Evolutionary conservation across 1,140 invertebrate species (phyloP).

Genomic region (Philaenus spumarius): DNA sequence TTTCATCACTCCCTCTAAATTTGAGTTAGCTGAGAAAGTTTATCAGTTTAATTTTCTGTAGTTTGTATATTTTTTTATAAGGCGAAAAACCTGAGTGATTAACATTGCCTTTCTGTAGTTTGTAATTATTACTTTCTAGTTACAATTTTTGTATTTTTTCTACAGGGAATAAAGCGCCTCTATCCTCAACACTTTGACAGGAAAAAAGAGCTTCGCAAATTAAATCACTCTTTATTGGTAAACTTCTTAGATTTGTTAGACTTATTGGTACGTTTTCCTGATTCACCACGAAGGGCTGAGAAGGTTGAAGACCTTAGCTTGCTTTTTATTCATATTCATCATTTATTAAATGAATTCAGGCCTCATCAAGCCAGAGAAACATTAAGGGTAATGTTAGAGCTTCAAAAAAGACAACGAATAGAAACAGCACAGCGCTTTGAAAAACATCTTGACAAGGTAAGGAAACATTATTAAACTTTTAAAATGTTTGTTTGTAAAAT

Average conservation of each 20-base stretch:
- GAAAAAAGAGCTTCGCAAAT: slow-evolving; percentile 90
- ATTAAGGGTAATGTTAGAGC: slow-evolving; percentile 92
- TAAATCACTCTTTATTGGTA: slow-evolving; percentile 93
- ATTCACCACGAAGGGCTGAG: slow-evolving; percentile 84
- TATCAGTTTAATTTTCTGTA: too few relatives aligned
- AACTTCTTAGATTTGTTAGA: slow-evolving; percentile 97
- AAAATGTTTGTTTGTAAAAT: too few relatives aligned
- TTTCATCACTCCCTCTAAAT: too few relatives aligned
- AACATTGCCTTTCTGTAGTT: too few relatives aligned
- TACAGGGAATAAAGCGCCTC: slow-evolving; percentile 83
- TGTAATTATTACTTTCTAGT: too few relatives aligned
- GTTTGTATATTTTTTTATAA: too few relatives aligned
- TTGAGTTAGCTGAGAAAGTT: too few relatives aligned
- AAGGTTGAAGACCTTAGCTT: slow-evolving; percentile 95
- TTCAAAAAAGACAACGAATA: slow-evolving; percentile 83
- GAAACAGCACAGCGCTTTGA: slow-evolving; percentile 88
- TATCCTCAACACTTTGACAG: slow-evolving; percentile 96
- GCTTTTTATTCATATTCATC: slow-evolving; percentile 97
- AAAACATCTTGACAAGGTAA: slow-evolving; percentile 83
- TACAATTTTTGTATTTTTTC: too few relatives aligned
- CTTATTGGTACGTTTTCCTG: slow-evolving; percentile 86
- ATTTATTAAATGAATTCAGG: slow-evolving; percentile 95
- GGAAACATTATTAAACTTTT: too few relatives aligned
- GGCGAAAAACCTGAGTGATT: too few relatives aligned
- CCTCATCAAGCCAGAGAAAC: slow-evolving; percentile 95